Percentiles rank a stretch among this genome's conserved stretches.
phyloP scores from a whole-genome alignment of 2,888 invertebrate genomes.

The Heterodera filipjevi region DNA sequence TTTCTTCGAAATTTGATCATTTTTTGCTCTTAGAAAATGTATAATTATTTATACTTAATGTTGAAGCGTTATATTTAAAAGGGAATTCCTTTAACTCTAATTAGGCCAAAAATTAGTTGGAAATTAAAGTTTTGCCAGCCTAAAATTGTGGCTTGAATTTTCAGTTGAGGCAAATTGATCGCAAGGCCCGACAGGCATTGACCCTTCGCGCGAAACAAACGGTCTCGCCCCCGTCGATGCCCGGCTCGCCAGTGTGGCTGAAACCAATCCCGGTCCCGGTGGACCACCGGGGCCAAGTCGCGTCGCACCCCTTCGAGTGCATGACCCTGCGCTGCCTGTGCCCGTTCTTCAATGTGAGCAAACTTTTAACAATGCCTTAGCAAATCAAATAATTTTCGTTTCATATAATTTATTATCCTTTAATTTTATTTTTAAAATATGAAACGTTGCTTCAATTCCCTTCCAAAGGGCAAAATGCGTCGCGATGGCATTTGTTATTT shows the following conservation, averaged over 20 bases:
- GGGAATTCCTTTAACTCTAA: too few species aligned
- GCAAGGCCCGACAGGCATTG: conserved; percentile 30
- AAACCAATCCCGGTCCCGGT: conserved; percentile 62
- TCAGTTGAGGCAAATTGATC: conserved; percentile 45
- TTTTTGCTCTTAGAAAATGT: too few species aligned
- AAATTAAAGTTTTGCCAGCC: not conserved
- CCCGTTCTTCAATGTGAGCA: conserved; percentile 58
- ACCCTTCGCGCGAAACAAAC: conserved; percentile 16
- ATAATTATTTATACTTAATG: too few species aligned
- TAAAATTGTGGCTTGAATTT: not conserved
- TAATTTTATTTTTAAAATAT: too few species aligned
- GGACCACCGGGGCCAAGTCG: conserved; percentile 61
- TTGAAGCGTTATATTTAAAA: too few species aligned
- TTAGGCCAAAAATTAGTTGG: too few species aligned
- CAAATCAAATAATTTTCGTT: too few species aligned
- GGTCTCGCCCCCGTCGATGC: conserved; percentile 42
- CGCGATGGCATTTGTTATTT: conserved; percentile 59
- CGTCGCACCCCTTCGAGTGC: conserved; percentile 64
- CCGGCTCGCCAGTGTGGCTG: conserved; percentile 60
- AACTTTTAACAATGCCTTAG: conserved; percentile 5
- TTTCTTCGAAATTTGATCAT: too few species aligned
- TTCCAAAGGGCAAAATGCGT: conserved; percentile 52
- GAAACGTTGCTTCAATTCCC: not conserved
- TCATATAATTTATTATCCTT: too few species aligned
- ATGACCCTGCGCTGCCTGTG: conserved; percentile 64